phyloP scores from a whole-genome alignment of 2,888 invertebrate species.

The Mycalesis mineus region DNA sequence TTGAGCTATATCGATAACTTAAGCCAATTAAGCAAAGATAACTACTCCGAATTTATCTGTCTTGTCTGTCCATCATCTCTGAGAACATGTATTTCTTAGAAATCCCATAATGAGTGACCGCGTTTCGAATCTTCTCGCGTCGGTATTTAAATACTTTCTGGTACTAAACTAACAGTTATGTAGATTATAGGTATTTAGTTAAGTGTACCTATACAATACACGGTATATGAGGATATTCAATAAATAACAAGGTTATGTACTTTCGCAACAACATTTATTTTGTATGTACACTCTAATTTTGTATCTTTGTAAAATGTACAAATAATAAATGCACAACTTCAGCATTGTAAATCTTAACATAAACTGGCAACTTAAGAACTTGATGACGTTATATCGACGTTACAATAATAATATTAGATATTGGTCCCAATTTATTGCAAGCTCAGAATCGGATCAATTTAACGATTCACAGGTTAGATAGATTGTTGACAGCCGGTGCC shows the following conservation, averaged over 20 bases:
- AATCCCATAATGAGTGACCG: too few relatives aligned
- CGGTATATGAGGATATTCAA: not conserved
- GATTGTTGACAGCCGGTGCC: not conserved
- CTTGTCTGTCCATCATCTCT: too few relatives aligned
- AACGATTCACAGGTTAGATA: not conserved
- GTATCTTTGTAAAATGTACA: conserved; percentile 71
- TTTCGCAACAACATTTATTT: conserved; percentile 73
- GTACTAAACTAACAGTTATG: too few relatives aligned
- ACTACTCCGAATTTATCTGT: too few relatives aligned
- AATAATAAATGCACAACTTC: conserved; percentile 78
- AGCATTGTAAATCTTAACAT: conserved; percentile 64
- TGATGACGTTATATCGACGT: conserved; percentile 21
- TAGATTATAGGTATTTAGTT: too few relatives aligned
- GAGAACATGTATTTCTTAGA: too few relatives aligned
- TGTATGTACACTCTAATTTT: conserved; percentile 70
- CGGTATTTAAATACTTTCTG: too few relatives aligned
- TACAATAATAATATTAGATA: conserved; percentile 23
- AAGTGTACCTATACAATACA: too few relatives aligned
- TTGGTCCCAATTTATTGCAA: conserved; percentile 65
- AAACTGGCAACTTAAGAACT: conserved; percentile 20
- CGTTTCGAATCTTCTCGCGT: too few relatives aligned
- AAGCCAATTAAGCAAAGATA: too few relatives aligned
- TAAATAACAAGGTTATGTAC: conserved; percentile 27
- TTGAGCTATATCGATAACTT: too few relatives aligned
- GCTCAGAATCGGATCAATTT: conserved; percentile 36